phyloP scores from a whole-genome alignment of 2,113 vertebrate genomes.

The Gambusia affinis region DNA sequence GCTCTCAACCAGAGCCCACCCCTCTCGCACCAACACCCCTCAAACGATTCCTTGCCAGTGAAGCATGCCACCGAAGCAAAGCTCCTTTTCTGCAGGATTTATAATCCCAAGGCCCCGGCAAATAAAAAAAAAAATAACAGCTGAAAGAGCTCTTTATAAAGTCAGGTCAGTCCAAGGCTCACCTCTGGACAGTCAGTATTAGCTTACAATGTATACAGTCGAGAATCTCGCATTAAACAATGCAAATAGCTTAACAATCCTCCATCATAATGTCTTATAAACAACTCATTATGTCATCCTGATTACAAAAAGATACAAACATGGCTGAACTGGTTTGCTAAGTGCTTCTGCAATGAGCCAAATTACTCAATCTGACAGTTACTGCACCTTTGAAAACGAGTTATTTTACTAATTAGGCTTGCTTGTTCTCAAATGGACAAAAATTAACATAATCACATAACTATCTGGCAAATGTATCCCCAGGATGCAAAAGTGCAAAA shows the following conservation, averaged over 20 bases:
- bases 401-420: neutral
- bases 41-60: slow-evolving; percentile 65
- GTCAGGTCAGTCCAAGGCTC: slow-evolving; percentile 48
- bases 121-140: slow-evolving; percentile 52
- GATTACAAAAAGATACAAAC: slow-evolving; percentile 37
- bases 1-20: slow-evolving; percentile 22
- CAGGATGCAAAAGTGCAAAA: too few relatives aligned
- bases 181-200: slow-evolving; percentile 50
- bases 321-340: slow-evolving; percentile 23
- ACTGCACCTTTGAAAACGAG: neutral
- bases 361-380: neutral
- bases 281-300: slow-evolving; percentile 39
- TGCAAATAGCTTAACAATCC: slow-evolving; percentile 2
- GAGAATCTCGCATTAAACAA: neutral
- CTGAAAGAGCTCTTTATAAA: slow-evolving; percentile 78
- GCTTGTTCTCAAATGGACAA: neutral
- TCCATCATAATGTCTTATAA: slow-evolving; percentile 28
- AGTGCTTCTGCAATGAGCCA: slow-evolving; percentile 23
- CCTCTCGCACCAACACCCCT: slow-evolving; percentile 8
- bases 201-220: neutral
- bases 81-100: slow-evolving; percentile 73
- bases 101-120: slow-evolving; percentile 64
- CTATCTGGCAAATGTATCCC: neutral
- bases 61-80: slow-evolving; percentile 71
- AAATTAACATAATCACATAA: neutral